Base-by-base conservation (phyloP, 2,888 invertebrate genomes). In the Frankliniella fusca region DNA sequence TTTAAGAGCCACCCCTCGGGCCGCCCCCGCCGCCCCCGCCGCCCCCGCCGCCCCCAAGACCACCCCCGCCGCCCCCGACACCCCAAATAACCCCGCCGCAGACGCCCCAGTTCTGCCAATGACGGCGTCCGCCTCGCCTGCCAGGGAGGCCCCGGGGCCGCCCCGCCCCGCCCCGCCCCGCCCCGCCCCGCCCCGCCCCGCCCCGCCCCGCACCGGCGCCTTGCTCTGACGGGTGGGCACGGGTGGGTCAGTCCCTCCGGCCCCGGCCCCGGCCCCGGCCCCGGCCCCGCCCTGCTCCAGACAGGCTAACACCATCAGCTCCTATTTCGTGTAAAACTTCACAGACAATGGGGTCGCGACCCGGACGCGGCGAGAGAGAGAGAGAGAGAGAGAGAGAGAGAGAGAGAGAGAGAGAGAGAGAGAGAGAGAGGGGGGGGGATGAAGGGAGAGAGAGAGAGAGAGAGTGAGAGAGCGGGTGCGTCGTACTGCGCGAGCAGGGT, bases 291-390 rank as follows among this genome's bases (percentile, higher is more conserved):
- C 28, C 80, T 38, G 20, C 28, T 7, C 61, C 81, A 81, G 48
- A 81, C 70, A 81, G 18, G 20, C 70, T 27, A 38, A 38, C 70
- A 38, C 9, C 81, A 7, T 23, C 20, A n/a, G 23, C 81, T 5
- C 38, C 38, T 38, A 38, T 38, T 38, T 38, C 38, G 70, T 23
- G 70, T 50, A 50, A 48, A 65, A 38, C 65, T 82, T 82, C 48
- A 49, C 76, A 28, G 50, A 48, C 54, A 83, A 83, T 80, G 81
- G 80, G 83, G 83, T 76, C 80, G 81, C 83, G 80, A 61, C 81
- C 82, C 48, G 80, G 38, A 65, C 38, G 81, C 11, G 12, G 48
- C 20, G 49, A 76, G 61, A 61, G 81, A 76, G 50, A 49, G 70
- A 80, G 80, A 5, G 54, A 48, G 81, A 81, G 28, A 54, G 54